These are phyloP conservation scores for Mayetiola destructor DNA, from an alignment of 2,888 invertebrate genomes.

Conservation along the genomic window DNA sequence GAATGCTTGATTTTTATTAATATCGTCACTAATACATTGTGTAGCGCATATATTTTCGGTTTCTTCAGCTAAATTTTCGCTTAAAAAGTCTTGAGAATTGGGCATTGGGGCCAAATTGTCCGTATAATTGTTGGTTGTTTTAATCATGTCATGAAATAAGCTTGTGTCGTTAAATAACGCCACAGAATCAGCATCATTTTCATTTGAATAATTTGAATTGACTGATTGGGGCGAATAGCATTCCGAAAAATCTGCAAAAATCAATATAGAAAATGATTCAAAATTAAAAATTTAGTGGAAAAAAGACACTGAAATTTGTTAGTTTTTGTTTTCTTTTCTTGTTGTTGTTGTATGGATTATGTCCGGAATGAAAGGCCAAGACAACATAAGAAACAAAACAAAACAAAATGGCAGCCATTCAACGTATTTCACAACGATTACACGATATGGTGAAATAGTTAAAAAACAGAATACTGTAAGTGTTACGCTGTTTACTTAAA, in stretches of 20 bases:
- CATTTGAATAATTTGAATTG: background rate
- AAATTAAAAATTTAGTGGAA: background rate
- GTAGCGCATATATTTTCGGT: background rate
- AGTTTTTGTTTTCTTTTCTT: too few relatives aligned
- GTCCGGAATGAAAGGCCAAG: background rate
- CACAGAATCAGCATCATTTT: background rate
- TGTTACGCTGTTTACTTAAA: too few relatives aligned
- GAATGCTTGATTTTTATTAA: too few relatives aligned
- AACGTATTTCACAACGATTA: slow-evolving; percentile 13
- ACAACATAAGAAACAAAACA: too few relatives aligned
- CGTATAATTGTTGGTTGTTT: background rate
- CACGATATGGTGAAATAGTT: slow-evolving; percentile 11
- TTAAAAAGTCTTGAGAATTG: slow-evolving; percentile 9
- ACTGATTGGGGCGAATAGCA: background rate
- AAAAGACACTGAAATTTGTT: background rate
- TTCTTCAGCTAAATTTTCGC: background rate
- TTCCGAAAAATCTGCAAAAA: background rate
- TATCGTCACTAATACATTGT: too few relatives aligned
- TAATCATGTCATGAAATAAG: background rate
- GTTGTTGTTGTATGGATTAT: background rate
- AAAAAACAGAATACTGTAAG: too few relatives aligned
- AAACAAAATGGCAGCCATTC: background rate
- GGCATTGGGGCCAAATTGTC: too few relatives aligned
- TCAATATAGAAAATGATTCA: too few relatives aligned
- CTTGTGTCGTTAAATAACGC: background rate